Conservation (phyloP, 2,888 invertebrate species). For the Coleophora flavipennella region DNA sequence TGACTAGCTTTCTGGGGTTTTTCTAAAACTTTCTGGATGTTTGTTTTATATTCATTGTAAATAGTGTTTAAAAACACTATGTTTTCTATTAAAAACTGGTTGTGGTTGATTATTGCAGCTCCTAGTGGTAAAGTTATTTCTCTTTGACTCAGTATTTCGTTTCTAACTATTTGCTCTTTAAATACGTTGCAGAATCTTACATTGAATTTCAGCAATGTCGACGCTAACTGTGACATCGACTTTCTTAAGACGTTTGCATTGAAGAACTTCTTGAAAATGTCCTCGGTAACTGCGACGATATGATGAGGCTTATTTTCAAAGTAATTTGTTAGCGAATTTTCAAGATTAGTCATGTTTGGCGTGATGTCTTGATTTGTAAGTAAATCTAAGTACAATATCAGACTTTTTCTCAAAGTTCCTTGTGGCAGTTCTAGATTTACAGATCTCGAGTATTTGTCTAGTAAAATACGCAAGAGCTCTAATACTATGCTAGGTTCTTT, state of each 20-base stretch:
- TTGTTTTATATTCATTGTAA: slow-evolving; percentile 73
- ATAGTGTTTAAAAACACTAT: slow-evolving; percentile 63
- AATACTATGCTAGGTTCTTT: slow-evolving; percentile 65
- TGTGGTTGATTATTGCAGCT: slow-evolving; percentile 55
- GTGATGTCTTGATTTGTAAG: slow-evolving; percentile 46
- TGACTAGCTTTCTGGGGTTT: slow-evolving; percentile 80
- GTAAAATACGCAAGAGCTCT: slow-evolving; percentile 56
- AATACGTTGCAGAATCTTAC: slow-evolving; percentile 56
- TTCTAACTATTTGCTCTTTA: slow-evolving; percentile 49
- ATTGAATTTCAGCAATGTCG: slow-evolving; percentile 71
- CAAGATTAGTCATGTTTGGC: slow-evolving; percentile 66
- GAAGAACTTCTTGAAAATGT: slow-evolving; percentile 70
- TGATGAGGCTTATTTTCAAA: slow-evolving; percentile 75
- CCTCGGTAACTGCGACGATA: slow-evolving; percentile 56
- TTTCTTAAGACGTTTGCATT: slow-evolving; percentile 65
- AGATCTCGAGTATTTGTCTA: slow-evolving; percentile 57
- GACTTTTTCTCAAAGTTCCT: slow-evolving; percentile 43
- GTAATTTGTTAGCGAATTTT: slow-evolving; percentile 68
- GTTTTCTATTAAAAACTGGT: slow-evolving; percentile 44
- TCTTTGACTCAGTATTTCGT: slow-evolving; percentile 69
- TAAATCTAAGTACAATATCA: slow-evolving; percentile 56
- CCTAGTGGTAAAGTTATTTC: slow-evolving; percentile 77
- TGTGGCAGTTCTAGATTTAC: slow-evolving; percentile 36
- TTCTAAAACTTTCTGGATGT: slow-evolving; percentile 75
- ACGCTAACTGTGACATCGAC: slow-evolving; percentile 70